Percentiles rank a stretch among this genome's conserved stretches.
These are phyloP conservation scores for Ascidia mentula DNA, from an alignment of 23 tunicate genomes.

Conservation along the genomic window DNA sequence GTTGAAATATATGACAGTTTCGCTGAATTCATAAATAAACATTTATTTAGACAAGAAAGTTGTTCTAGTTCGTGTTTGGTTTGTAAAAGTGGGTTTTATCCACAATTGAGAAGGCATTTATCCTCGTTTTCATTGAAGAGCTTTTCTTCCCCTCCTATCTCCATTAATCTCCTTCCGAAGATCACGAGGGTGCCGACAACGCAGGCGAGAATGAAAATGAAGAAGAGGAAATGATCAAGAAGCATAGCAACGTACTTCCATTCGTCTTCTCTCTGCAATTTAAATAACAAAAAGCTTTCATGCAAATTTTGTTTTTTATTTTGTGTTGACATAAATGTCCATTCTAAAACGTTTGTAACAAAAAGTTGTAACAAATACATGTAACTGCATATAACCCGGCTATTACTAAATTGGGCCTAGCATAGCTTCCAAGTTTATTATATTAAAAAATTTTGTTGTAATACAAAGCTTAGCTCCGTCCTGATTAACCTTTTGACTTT, in stretches of 20 bases:
- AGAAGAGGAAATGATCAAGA: conserved; percentile 87
- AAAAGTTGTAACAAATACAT: too few species aligned
- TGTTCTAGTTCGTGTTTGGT: background rate
- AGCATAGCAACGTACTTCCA: conserved; percentile 99
- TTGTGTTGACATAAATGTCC: too few species aligned
- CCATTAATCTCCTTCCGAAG: conserved; percentile 71
- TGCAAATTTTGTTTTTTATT: too few species aligned
- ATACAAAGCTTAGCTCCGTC: too few species aligned
- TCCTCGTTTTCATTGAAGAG: conserved; percentile 35
- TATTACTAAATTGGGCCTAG: too few species aligned
- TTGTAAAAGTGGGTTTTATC: background rate
- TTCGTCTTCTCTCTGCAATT: conserved; percentile 82
- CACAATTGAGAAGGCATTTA: conserved; percentile 52
- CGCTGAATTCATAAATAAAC: too few species aligned
- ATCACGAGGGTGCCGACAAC: conserved; percentile 76
- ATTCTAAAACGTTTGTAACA: too few species aligned
- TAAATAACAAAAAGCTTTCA: too few species aligned
- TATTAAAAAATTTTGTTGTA: too few species aligned
- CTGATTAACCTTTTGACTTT: conserved; percentile 61
- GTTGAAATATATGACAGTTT: too few species aligned
- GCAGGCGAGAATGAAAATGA: conserved; percentile 84
- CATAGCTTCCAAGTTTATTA: too few species aligned
- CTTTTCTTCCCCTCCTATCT: conserved; percentile 53
- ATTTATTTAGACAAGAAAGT: background rate
- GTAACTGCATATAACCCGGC: too few species aligned